Percentiles rank a stretch among this genome's conserved stretches.
These are phyloP conservation scores for Zaprionus inermis DNA, from an alignment of 1,140 invertebrate genomes.

Conservation along the genomic window DNA sequence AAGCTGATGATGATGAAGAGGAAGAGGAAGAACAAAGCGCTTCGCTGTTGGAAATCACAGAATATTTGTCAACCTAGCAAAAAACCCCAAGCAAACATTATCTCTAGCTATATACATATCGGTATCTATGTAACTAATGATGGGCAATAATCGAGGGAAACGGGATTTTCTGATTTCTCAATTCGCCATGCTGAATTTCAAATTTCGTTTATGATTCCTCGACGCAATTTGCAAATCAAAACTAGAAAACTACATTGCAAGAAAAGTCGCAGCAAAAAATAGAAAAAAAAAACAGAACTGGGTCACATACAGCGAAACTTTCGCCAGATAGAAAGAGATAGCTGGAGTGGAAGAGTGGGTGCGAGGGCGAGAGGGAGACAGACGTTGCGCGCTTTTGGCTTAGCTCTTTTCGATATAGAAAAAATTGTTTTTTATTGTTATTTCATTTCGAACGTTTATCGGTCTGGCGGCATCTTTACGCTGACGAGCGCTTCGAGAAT, in stretches of 20 bases:
- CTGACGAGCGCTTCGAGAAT: constrained; percentile 56
- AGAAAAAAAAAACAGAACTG: constrained; percentile 49
- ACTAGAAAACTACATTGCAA: constrained; percentile 39
- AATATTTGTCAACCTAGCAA: not conserved
- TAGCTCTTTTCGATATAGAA: constrained; percentile 60
- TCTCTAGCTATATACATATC: not conserved
- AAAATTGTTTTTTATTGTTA: constrained; percentile 80
- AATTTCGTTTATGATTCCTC: constrained; percentile 4
- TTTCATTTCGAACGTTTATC: constrained; percentile 79
- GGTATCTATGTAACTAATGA: not conserved
- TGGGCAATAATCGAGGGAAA: not conserved
- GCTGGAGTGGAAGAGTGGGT: not conserved
- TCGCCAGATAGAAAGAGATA: constrained; percentile 31
- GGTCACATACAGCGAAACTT: constrained; percentile 58
- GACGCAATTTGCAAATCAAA: constrained; percentile 41
- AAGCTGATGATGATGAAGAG: not conserved
- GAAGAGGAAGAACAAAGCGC: constrained; percentile 44
- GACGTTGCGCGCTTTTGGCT: constrained; percentile 16
- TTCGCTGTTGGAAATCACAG: not conserved
- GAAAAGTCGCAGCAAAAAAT: constrained; percentile 40
- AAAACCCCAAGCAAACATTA: not conserved
- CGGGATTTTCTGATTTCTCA: not conserved
- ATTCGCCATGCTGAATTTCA: not conserved
- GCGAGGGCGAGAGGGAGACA: not conserved
- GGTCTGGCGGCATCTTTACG: constrained; percentile 75